Evolutionary conservation across 2,113 vertebrate genomes (phyloP).

Genomic region (Triplophysa siluroides): DNA sequence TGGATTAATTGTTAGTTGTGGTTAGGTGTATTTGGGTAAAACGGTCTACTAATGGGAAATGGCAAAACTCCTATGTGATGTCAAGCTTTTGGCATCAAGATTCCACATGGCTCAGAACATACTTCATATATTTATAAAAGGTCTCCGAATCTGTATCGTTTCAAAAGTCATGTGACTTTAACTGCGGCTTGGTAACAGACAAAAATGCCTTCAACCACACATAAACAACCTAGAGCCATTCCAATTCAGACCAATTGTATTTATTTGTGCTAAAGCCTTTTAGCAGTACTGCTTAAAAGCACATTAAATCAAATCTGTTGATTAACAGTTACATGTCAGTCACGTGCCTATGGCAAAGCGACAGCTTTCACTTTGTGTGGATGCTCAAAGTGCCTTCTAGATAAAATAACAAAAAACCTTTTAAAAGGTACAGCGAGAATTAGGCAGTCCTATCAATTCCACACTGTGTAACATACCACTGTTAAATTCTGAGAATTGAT

Average conservation of each 20-base stretch:
- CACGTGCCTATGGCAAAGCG: background rate
- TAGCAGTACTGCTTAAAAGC: background rate
- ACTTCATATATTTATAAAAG: too few species aligned
- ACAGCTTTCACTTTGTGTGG: background rate
- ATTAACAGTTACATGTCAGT: background rate
- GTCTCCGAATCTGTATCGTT: too few species aligned
- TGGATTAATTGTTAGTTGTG: background rate
- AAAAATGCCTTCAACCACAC: background rate
- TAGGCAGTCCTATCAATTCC: background rate
- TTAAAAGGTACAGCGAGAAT: background rate
- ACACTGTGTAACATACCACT: background rate
- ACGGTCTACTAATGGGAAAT: too few species aligned
- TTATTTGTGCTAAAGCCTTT: background rate
- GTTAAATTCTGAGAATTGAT: conserved; percentile 9
- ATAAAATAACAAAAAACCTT: background rate
- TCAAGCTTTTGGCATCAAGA: background rate
- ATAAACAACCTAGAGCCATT: conserved; percentile 31
- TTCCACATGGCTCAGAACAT: background rate
- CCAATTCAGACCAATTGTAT: conserved; percentile 23
- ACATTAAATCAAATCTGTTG: background rate
- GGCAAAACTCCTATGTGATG: background rate
- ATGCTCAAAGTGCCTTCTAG: background rate
- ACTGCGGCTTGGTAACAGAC: too few species aligned
- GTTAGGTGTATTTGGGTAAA: too few species aligned
- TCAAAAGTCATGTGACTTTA: too few species aligned